phyloP scores from a whole-genome alignment of 2,113 vertebrate species.

The Sardina pilchardus region DNA sequence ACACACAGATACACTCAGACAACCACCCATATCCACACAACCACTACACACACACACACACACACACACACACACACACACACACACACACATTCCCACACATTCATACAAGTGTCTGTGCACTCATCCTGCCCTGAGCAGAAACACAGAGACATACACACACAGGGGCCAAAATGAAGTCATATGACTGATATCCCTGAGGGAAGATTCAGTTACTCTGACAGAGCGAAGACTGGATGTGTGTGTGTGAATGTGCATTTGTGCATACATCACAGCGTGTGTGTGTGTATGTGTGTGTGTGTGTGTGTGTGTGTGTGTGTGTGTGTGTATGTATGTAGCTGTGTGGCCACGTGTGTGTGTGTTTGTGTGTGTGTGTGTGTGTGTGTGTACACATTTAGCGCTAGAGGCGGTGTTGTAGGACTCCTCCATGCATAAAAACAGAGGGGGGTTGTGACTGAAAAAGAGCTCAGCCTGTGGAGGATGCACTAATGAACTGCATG shows the following conservation, averaged over 20 bases:
- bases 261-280: background rate
- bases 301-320: background rate
- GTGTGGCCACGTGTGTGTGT: background rate
- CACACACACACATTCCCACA: background rate
- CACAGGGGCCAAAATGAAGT: conserved; percentile 24
- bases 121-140: background rate
- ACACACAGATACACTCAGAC: background rate
- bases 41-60: background rate
- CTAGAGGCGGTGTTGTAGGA: conserved; percentile 6
- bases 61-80: background rate
- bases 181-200: conserved; percentile 6
- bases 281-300: background rate
- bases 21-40: background rate
- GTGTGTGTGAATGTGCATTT: background rate
- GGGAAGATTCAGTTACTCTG: conserved; percentile 17
- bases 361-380: conserved; percentile 10
- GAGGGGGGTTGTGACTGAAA: background rate
- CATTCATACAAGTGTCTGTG: background rate
- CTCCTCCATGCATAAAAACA: conserved; percentile 24
- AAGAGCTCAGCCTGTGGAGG: background rate
- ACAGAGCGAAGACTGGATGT: conserved; percentile 13
- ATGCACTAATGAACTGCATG: background rate
- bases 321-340: background rate
- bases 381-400: background rate
- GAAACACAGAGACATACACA: background rate